Evolutionary conservation across 1,140 invertebrate genomes (phyloP), one percentile per base, ranked within the genome.

Genomic region (Lepidotrigona ventralis): DNA sequence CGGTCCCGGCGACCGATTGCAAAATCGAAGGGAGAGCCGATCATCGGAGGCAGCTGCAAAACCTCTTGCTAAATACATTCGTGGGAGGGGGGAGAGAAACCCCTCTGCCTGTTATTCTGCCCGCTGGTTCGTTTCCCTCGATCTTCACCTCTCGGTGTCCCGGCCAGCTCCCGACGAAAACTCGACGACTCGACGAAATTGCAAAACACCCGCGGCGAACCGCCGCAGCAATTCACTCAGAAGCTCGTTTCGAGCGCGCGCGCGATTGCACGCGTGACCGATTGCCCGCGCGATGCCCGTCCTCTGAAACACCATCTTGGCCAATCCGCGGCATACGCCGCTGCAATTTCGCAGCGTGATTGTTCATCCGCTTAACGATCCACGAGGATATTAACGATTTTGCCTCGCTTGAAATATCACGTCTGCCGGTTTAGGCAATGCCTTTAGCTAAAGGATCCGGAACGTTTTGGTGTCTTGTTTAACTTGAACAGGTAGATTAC

Each of bases 101-200:
- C 1, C 23, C 46, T 58, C 26, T 21, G 39, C 2, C 54, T 71
- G n/a, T 26, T 63, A 46, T 1, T 14, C 53, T 46, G 21, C 26
- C 8, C 29, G 26, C 29, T 19, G 12, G 5, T 12, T 33, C 6
- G 46, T 53, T 77, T 53, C 6, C 26, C 21, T 64, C 63, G 29
- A 64, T 66, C 60, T 53, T 77, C 75, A n/a, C 6, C 1, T n/a
- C 29, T 23, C 29, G 12, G 26, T 6, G 14, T 69, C 17, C 14
- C 58, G 26, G 53, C 58, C 33, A 68, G 54, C 53, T 63, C 0
- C 39, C 39, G 58, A 83, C 23, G 68, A 86, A 72, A 82, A 54
- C 54, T 72, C 26, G 63, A 78, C 51, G 60, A 83, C 9, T 19
- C 78, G 54, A 69, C 39, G 29, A 72, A 86, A 84, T 87, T 87